These are phyloP conservation scores for Ancistrus triradiatus DNA, from an alignment of 2,113 vertebrate species.

Conservation along the genomic window DNA sequence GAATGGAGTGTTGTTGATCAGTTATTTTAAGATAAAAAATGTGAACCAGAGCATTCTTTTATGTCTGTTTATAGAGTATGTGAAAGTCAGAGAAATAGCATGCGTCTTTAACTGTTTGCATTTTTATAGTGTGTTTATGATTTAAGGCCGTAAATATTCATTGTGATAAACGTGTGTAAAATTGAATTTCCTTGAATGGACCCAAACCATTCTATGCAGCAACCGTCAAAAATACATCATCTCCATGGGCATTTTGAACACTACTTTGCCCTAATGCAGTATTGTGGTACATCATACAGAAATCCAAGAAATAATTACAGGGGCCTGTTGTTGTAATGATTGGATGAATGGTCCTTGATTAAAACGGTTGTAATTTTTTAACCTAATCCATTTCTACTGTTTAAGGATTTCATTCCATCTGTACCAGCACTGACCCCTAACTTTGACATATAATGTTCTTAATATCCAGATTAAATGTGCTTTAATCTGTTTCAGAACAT, in stretches of 20 bases:
- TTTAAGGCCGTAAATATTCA: constrained; percentile 65
- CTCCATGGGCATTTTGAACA: constrained; percentile 54
- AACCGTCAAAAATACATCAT: constrained; percentile 15
- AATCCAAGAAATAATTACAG: constrained; percentile 31
- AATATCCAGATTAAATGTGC: constrained; percentile 73
- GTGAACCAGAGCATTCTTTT: constrained; percentile 70
- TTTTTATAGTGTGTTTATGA: constrained; percentile 70
- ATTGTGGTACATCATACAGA: constrained; percentile 58
- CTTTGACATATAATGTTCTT: constrained; percentile 71
- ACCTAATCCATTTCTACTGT: constrained; percentile 71
- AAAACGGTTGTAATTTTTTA: constrained; percentile 43
- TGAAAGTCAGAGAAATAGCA: constrained; percentile 64
- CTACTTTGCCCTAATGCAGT: too few relatives aligned
- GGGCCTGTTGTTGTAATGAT: constrained; percentile 28
- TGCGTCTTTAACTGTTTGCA: constrained; percentile 60
- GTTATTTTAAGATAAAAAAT: constrained; percentile 66
- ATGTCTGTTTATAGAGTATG: constrained; percentile 63
- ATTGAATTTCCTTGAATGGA: constrained; percentile 48
- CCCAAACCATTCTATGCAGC: neutral
- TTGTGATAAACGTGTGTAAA: constrained; percentile 61
- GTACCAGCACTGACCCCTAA: constrained; percentile 63
- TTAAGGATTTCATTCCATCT: too few relatives aligned
- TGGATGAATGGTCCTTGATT: constrained; percentile 23
- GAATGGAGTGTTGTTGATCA: constrained; percentile 58
- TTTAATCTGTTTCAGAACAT: constrained; percentile 72